phyloP scores from a whole-genome alignment of 2,888 invertebrate genomes.

The Conchocele bisecta region DNA sequence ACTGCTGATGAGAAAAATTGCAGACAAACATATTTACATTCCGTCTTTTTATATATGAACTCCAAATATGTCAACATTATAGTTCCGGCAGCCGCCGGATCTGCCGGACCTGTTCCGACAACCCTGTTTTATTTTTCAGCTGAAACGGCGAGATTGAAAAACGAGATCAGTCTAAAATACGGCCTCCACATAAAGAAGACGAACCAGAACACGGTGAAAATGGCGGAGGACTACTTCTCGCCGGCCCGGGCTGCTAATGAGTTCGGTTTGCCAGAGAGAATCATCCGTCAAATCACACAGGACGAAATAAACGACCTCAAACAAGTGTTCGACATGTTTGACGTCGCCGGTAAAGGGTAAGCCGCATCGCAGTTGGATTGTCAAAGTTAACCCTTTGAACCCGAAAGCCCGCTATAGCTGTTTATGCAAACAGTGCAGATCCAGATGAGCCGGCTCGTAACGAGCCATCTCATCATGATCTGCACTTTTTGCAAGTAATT shows the following conservation, averaged over 20 bases:
- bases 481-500: too few relatives aligned
- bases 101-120: neutral
- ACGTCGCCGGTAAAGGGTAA: constrained; percentile 70
- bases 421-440: too few relatives aligned
- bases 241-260: constrained; percentile 49
- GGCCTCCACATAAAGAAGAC: constrained; percentile 49
- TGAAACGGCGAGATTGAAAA: constrained; percentile 55
- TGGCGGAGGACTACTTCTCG: constrained; percentile 63
- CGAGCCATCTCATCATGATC: too few relatives aligned
- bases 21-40: too few relatives aligned
- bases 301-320: constrained; percentile 71
- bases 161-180: constrained; percentile 56
- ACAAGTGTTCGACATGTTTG: constrained; percentile 71
- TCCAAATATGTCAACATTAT: neutral
- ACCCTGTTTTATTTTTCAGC: constrained; percentile 19
- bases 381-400: neutral
- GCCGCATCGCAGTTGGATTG: constrained; percentile 1
- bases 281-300: constrained; percentile 61
- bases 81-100: neutral
- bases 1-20: too few relatives aligned
- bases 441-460: too few relatives aligned
- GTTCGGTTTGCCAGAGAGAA: constrained; percentile 61
- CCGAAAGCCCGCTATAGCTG: too few relatives aligned
- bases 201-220: constrained; percentile 51
- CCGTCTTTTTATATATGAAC: neutral